Conservation (phyloP, 2,113 vertebrate genomes). For the Mastomys coucha region DNA sequence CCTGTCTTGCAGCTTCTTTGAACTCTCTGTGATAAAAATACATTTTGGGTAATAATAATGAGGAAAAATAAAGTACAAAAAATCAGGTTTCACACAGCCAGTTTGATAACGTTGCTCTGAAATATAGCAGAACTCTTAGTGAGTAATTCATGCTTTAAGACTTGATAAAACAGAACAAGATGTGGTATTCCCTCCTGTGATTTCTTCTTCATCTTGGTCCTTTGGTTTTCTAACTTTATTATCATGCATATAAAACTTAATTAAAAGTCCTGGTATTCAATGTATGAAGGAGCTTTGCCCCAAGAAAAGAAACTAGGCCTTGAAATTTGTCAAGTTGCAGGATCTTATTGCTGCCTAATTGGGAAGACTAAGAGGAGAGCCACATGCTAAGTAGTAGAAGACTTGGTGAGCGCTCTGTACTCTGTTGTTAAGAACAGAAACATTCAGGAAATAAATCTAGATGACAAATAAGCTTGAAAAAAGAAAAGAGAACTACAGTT, state of each 20-base stretch:
- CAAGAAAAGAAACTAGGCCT: background rate
- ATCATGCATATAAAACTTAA: background rate
- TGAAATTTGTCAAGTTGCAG: constrained; percentile 16
- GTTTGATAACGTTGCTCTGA: constrained; percentile 10
- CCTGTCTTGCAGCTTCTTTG: background rate
- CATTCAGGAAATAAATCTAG: background rate
- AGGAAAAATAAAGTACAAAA: constrained; percentile 8
- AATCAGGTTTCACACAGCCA: background rate
- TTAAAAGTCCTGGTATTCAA: constrained; percentile 15
- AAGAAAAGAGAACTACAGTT: background rate
- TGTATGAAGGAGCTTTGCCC: constrained; percentile 4
- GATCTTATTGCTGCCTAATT: constrained; percentile 4
- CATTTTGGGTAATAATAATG: background rate
- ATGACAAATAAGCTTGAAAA: background rate
- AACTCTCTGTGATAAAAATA: constrained; percentile 26
- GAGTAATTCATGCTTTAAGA: background rate
- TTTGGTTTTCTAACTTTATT: constrained; percentile 14
- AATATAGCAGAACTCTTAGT: background rate
- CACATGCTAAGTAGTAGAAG: background rate
- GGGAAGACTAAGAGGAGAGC: background rate
- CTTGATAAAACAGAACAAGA: constrained; percentile 30
- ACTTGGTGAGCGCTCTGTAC: background rate
- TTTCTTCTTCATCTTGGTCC: background rate
- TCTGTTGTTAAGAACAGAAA: background rate
- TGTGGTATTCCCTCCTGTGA: background rate